Percentiles rank a stretch among this genome's conserved stretches.
Evolutionary conservation across 2,797 vertebrate species (phyloP).

Genomic region (Tadarida brasiliensis): DNA sequence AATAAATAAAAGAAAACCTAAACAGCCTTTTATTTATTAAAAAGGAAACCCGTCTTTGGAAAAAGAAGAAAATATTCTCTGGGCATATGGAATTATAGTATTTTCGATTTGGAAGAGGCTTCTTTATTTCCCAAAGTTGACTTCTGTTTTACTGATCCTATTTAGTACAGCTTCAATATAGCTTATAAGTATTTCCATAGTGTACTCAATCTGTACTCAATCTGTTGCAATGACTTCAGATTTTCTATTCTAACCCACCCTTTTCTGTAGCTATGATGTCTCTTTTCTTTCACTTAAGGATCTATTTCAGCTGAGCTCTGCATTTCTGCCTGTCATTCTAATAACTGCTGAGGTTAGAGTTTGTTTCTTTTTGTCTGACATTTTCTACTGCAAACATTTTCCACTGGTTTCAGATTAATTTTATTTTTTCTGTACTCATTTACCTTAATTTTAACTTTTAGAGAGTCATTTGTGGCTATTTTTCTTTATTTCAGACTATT

Average conservation of each 20-base stretch:
- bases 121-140: constrained; percentile 26
- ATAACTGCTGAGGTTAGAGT: not conserved
- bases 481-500: not conserved
- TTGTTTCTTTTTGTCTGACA: constrained; percentile 11
- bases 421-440: constrained; percentile 18
- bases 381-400: constrained; percentile 44
- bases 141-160: not conserved
- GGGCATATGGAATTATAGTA: not conserved
- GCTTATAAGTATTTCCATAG: not conserved
- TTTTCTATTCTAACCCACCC: not conserved
- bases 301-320: not conserved
- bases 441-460: constrained; percentile 11
- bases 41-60: constrained; percentile 18
- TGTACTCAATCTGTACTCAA: not conserved
- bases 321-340: constrained; percentile 22
- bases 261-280: not conserved
- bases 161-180: not conserved
- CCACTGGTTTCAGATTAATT: constrained; percentile 11
- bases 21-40: not conserved
- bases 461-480: not conserved
- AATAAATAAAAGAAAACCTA: not conserved
- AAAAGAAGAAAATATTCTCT: not conserved
- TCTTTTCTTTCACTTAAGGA: not conserved
- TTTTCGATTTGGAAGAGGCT: not conserved
- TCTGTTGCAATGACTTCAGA: not conserved